Evolutionary conservation across 2,113 vertebrate species (phyloP).

Genomic region (Gavialis gangeticus): DNA sequence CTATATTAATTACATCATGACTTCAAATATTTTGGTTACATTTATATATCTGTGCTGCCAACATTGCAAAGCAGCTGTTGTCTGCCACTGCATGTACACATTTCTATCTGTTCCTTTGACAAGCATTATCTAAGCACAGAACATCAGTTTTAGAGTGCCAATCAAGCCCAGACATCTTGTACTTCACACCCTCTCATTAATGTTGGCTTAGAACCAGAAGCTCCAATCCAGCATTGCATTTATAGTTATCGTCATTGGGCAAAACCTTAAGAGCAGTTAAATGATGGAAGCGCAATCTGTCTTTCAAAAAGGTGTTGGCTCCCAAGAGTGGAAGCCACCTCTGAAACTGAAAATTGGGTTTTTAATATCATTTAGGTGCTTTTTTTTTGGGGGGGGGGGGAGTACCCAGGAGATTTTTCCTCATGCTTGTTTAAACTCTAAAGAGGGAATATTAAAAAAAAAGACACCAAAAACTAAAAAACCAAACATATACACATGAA

Average conservation of each 20-base stretch:
- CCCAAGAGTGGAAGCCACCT: not conserved
- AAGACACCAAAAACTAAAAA: not conserved
- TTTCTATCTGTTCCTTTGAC: not conserved
- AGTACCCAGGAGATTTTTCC: too few relatives aligned
- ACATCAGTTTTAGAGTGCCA: not conserved
- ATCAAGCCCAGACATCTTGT: not conserved
- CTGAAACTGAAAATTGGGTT: not conserved
- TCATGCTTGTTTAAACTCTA: not conserved
- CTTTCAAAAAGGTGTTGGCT: not conserved
- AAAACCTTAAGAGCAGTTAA: not conserved
- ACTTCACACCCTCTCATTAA: not conserved
- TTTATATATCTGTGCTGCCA: not conserved
- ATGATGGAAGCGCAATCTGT: not conserved
- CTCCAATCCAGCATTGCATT: not conserved
- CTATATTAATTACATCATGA: not conserved
- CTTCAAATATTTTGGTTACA: not conserved
- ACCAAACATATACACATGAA: fast-evolving
- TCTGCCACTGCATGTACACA: not conserved
- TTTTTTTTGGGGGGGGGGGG: not conserved
- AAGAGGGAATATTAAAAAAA: not conserved
- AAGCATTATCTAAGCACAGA: not conserved
- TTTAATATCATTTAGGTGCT: not conserved
- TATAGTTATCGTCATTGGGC: not conserved
- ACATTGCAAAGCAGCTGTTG: not conserved
- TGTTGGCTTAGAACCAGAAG: not conserved